phyloP scores from a whole-genome alignment of 2,888 invertebrate genomes.

The Polydrusus pterygomalis region DNA sequence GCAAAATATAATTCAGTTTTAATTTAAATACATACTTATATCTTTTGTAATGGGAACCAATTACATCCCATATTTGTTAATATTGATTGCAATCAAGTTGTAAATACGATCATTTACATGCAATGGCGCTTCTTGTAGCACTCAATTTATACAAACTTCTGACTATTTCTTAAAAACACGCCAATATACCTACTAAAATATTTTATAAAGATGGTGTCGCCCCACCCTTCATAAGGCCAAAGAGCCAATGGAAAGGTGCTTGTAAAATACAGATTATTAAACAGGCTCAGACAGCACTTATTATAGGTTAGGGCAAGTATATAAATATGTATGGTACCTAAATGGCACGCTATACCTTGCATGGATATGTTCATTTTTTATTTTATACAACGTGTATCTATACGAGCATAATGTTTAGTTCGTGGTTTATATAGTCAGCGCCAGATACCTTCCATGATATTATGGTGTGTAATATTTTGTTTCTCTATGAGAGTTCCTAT shows the following conservation, averaged over 20 bases:
- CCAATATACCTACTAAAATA: constrained; percentile 36
- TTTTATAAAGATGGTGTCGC: constrained; percentile 48
- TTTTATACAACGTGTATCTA: constrained; percentile 31
- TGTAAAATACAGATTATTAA: constrained; percentile 69
- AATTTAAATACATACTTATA: constrained; percentile 1
- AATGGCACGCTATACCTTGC: constrained; percentile 68
- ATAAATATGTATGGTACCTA: constrained; percentile 72
- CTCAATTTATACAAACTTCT: constrained; percentile 3
- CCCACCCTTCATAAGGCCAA: constrained; percentile 40
- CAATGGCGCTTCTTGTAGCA: constrained; percentile 16
- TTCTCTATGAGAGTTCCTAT: not conserved
- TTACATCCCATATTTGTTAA: constrained; percentile 47
- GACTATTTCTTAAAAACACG: constrained; percentile 13
- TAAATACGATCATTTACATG: constrained; percentile 24
- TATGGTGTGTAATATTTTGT: constrained; percentile 12
- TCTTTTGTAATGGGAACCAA: constrained; percentile 4
- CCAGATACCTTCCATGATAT: not conserved
- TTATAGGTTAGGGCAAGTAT: constrained; percentile 72
- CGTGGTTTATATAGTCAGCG: constrained; percentile 4
- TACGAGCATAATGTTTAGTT: constrained; percentile 14
- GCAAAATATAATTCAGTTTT: not conserved
- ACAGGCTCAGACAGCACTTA: constrained; percentile 70
- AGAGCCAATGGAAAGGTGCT: constrained; percentile 67
- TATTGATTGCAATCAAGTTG: constrained; percentile 11
- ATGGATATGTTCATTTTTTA: constrained; percentile 46